Evolutionary conservation across 2,888 invertebrate species (phyloP).

Genomic region (Tiphia femorata): DNA sequence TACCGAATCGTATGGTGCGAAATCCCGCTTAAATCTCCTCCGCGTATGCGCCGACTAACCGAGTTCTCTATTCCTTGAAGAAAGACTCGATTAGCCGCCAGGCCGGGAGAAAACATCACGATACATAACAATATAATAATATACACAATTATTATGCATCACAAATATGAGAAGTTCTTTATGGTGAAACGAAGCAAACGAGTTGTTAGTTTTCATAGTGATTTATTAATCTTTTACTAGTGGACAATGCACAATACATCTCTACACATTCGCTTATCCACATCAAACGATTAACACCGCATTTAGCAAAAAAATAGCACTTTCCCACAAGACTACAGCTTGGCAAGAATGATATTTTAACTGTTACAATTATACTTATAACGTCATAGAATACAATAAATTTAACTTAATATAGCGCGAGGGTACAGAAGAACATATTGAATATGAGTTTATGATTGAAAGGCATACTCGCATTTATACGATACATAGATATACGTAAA

Average conservation of each 20-base stretch:
- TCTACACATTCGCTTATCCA: conserved; percentile 23
- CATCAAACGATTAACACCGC: conserved; percentile 29
- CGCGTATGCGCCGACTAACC: too few species aligned
- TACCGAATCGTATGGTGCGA: too few species aligned
- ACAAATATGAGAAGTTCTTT: not conserved
- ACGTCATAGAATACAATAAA: conserved; percentile 34
- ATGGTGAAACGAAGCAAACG: not conserved
- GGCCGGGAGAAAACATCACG: too few species aligned
- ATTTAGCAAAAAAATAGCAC: conserved; percentile 25
- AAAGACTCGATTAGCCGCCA: too few species aligned
- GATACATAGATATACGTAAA: conserved; percentile 5
- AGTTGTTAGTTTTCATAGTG: conserved; percentile 17
- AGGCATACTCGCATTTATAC: not conserved
- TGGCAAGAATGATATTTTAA: conserved; percentile 51
- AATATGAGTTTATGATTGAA: conserved; percentile 1
- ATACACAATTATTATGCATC: not conserved
- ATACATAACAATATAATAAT: not conserved
- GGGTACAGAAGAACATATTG: not conserved
- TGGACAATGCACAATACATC: conserved; percentile 32
- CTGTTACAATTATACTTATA: conserved; percentile 34
- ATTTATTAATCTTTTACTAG: conserved; percentile 34
- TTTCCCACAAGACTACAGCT: conserved; percentile 35
- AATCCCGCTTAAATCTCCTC: too few species aligned
- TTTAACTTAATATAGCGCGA: conserved; percentile 17
- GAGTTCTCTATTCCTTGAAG: too few species aligned